A percentile compares a stretch with the other conserved stretches of the same genome.
phyloP scores from a whole-genome alignment of 64 coral and sea anemone genomes.

The Trachythela sp. region DNA sequence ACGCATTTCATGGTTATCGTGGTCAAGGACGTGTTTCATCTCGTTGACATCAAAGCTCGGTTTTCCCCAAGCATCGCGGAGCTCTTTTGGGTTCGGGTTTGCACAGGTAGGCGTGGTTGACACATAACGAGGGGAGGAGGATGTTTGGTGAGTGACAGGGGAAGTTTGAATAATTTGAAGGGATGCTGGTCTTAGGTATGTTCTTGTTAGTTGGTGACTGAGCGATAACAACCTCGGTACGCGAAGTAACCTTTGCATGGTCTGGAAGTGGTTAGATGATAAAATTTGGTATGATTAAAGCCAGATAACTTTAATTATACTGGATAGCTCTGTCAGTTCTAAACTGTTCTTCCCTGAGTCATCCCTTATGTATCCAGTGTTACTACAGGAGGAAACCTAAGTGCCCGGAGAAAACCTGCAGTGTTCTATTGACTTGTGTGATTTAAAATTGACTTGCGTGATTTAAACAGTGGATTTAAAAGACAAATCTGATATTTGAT shows the following conservation, averaged over 20 bases:
- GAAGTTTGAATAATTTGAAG: neutral
- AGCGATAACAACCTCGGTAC: neutral
- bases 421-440: too few relatives aligned
- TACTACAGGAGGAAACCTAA: too few relatives aligned
- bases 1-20: slow-evolving; percentile 61
- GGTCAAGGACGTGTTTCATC: slow-evolving; percentile 50
- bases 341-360: too few relatives aligned
- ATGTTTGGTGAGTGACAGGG: neutral
- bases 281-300: neutral
- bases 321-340: too few relatives aligned
- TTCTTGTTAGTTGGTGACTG: neutral
- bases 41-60: slow-evolving; percentile 42
- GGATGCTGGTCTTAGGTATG: neutral
- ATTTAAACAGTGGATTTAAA: too few relatives aligned
- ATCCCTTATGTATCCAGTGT: too few relatives aligned
- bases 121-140: neutral
- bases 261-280: neutral
- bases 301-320: too few relatives aligned
- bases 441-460: too few relatives aligned
- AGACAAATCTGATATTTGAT: too few relatives aligned
- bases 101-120: neutral
- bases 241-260: neutral
- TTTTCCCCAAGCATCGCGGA: slow-evolving; percentile 55
- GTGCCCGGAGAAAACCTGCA: too few relatives aligned
- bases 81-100: slow-evolving; percentile 31